These are phyloP conservation scores for Acanthiza pusilla DNA, from an alignment of 2,797 vertebrate genomes.

Conservation along the genomic window DNA sequence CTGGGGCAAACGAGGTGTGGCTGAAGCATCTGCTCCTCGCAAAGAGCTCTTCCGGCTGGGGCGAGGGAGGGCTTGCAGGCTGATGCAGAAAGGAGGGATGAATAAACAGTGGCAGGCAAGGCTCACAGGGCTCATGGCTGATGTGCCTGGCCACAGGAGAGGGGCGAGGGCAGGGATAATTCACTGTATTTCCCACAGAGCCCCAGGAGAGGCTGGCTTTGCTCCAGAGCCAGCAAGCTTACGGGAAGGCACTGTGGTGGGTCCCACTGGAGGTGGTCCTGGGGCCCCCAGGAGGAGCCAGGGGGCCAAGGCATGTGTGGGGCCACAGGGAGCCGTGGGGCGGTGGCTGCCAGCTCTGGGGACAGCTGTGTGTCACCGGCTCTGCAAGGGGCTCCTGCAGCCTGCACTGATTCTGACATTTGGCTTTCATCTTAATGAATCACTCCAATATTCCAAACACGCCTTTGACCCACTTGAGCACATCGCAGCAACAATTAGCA, in stretches of 20 bases:
- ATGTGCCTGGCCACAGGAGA: neutral
- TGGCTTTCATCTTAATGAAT: neutral
- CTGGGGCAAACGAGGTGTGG: neutral
- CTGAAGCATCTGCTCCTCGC: neutral
- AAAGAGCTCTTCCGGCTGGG: neutral
- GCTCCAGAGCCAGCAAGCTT: neutral
- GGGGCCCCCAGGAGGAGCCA: fast-evolving
- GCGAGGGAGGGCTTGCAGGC: neutral
- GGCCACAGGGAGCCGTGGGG: fast-evolving
- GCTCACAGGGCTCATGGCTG: neutral
- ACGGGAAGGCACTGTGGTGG: fast-evolving
- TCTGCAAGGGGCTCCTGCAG: fast-evolving
- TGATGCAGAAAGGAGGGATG: neutral
- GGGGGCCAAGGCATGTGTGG: fast-evolving
- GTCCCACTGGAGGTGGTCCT: neutral
- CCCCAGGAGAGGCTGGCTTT: neutral
- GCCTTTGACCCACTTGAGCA: neutral
- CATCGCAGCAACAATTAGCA: neutral
- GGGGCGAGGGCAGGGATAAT: fast-evolving
- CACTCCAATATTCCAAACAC: neutral
- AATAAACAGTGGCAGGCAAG: no score
- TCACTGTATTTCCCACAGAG: neutral
- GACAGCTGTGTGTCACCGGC: fast-evolving
- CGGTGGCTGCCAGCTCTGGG: fast-evolving
- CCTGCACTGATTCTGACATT: neutral